Percentiles rank a stretch among this genome's conserved stretches.
phyloP scores from a whole-genome alignment of 2,797 vertebrate species.

The Strix occidentalis region DNA sequence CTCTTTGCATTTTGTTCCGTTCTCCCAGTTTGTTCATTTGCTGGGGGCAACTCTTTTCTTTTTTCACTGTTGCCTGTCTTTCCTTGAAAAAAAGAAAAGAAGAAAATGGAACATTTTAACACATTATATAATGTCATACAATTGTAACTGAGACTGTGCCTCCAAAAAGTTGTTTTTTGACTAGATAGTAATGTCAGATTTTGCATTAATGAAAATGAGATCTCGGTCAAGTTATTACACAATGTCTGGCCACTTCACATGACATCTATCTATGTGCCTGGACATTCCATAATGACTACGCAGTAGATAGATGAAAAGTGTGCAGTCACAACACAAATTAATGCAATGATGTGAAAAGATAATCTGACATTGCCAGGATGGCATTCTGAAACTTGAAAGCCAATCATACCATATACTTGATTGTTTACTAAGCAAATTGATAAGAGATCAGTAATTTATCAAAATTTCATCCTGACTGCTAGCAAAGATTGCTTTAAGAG shows the following conservation, averaged over 20 bases:
- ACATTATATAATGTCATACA: background rate
- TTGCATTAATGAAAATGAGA: slow-evolving; percentile 47
- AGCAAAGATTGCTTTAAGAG: background rate
- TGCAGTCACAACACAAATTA: slow-evolving; percentile 50
- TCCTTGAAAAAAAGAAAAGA: slow-evolving; percentile 76
- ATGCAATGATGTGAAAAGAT: slow-evolving; percentile 54
- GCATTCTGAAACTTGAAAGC: slow-evolving; percentile 4
- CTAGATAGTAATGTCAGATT: background rate
- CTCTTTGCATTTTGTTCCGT: slow-evolving; percentile 90
- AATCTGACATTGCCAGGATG: background rate
- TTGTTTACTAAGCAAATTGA: background rate
- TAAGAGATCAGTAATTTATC: background rate
- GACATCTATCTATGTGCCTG: slow-evolving; percentile 54
- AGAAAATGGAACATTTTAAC: slow-evolving; percentile 7
- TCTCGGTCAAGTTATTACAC: slow-evolving; percentile 35
- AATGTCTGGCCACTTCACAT: slow-evolving; percentile 36
- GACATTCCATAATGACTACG: slow-evolving; percentile 31
- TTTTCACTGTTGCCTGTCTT: slow-evolving; percentile 87
- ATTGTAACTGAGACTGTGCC: background rate
- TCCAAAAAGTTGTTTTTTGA: background rate
- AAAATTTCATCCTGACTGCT: background rate
- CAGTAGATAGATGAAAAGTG: slow-evolving; percentile 61
- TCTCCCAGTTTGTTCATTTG: slow-evolving; percentile 81
- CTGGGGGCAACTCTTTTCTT: slow-evolving; percentile 79
- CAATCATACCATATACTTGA: background rate